Percentiles rank a stretch among this genome's conserved stretches.
These are phyloP conservation scores for Oxycera nigricornis DNA, from an alignment of 2,888 invertebrate genomes.

Conservation along the genomic window DNA sequence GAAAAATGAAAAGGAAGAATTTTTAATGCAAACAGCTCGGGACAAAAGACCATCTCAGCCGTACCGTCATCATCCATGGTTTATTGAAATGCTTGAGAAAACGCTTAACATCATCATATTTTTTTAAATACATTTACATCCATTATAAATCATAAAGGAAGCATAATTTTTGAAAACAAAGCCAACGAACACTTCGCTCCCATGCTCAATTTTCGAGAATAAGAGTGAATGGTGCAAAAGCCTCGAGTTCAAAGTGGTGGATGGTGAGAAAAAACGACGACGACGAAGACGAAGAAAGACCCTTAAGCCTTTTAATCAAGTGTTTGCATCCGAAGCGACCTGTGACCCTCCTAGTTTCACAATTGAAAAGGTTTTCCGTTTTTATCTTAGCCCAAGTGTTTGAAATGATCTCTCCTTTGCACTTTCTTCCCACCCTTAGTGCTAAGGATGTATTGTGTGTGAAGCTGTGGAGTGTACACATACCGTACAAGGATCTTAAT, in stretches of 20 bases:
- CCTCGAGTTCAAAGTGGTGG: neutral
- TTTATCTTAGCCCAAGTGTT: conserved; percentile 33
- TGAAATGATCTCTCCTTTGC: conserved; percentile 37
- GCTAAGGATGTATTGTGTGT: neutral
- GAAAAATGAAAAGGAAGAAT: conserved; percentile 2
- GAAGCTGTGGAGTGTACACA: neutral
- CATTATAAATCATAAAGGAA: conserved; percentile 37
- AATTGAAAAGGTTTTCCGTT: conserved; percentile 34
- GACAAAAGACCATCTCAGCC: conserved; percentile 24
- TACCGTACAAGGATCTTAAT: conserved; percentile 12
- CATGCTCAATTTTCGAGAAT: neutral
- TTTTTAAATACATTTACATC: conserved; percentile 36
- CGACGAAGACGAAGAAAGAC: conserved; percentile 1
- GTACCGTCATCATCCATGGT: conserved; percentile 5
- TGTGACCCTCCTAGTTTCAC: conserved; percentile 15
- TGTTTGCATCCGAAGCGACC: conserved; percentile 35
- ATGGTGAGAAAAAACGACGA: neutral
- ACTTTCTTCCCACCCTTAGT: neutral
- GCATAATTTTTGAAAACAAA: conserved; percentile 27
- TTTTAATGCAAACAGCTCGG: conserved; percentile 26
- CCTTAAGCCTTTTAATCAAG: conserved; percentile 41
- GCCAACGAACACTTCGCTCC: conserved; percentile 17
- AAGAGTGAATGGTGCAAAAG: conserved; percentile 4
- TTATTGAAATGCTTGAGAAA: conserved; percentile 25
- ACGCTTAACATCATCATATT: conserved; percentile 33